Evolutionary conservation across 2,888 invertebrate species (phyloP).

Genomic region (Trichopria drosophilae): DNA sequence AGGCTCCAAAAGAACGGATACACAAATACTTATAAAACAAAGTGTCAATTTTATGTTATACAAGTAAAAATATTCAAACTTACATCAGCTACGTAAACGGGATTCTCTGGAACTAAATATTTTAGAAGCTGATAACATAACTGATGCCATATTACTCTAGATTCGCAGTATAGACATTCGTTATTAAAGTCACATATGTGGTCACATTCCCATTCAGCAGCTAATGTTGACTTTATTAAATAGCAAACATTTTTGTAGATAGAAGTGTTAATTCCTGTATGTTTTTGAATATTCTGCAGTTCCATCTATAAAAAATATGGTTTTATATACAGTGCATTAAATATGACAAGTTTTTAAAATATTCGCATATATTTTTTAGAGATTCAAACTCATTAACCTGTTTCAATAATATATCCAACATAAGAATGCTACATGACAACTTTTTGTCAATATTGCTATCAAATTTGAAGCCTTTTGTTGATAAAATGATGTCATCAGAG

Average conservation of each 20-base stretch:
- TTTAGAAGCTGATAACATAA: slow-evolving; percentile 78
- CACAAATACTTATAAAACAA: too few species aligned
- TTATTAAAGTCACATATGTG: slow-evolving; percentile 63
- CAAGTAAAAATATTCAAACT: slow-evolving; percentile 50
- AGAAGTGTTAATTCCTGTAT: slow-evolving; percentile 76
- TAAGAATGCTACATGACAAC: slow-evolving; percentile 90
- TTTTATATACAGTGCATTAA: too few species aligned
- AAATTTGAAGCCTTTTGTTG: slow-evolving; percentile 69
- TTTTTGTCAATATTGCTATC: slow-evolving; percentile 75
- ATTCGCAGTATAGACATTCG: slow-evolving; percentile 91
- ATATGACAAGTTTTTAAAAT: neutral
- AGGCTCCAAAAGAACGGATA: too few species aligned
- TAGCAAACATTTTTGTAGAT: slow-evolving; percentile 75
- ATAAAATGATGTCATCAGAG: slow-evolving; percentile 70
- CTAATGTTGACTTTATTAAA: slow-evolving; percentile 75
- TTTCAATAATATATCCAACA: slow-evolving; percentile 92
- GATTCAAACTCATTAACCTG: slow-evolving; percentile 66
- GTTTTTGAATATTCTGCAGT: slow-evolving; percentile 78
- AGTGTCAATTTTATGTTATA: too few species aligned
- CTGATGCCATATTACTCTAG: slow-evolving; percentile 93
- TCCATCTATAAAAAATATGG: slow-evolving; percentile 71
- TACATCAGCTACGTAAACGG: slow-evolving; percentile 76
- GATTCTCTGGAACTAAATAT: slow-evolving; percentile 75
- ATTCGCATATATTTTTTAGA: neutral
- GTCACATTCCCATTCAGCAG: slow-evolving; percentile 69